Base-by-base conservation (phyloP, 2,888 invertebrate genomes). In the Lasioglossum pauxillum region DNA sequence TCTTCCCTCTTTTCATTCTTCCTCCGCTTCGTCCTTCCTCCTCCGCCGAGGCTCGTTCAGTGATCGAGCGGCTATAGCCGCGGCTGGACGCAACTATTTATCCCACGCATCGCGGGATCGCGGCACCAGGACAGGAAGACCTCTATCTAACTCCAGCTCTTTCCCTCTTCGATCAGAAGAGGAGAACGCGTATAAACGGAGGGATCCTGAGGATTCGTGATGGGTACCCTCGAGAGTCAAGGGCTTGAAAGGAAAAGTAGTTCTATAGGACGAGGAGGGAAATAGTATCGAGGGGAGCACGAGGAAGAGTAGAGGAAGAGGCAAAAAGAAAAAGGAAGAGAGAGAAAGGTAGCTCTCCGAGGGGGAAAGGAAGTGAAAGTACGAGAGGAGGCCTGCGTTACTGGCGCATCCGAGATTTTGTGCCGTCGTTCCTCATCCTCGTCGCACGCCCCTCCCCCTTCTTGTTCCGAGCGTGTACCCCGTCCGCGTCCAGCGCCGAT, bases 311-410 rank as follows among this genome's bases (percentile, higher is more conserved):
- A 81, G 53, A 77, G 80, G 72, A 64, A 83, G 84, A 85, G 85
- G 75, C 44, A 14, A 88, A 88, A 88, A 72, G 85, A 80, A 88
- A 85, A 88, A 86, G 86, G 88, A 88, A 89, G 90, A 46, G 10
- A 83, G 93, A 93, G 79, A 69, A 23, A 69, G 27, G 60, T 67
- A 74, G 92, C 92, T 92, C 53, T 53, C 23, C 90, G 93, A 92
- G 92, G 94, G 93, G 94, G 93, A 93, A 94, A 94, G 94, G 95
- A 95, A 95, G 95, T 95, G 95, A 95, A 95, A 95, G 95, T 95
- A 93, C 93, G 89, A 88, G 71, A 23, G 72, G 46, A 75, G 91
- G 88, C 86, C 89, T 90, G 90, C 87, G 89, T 91, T 91, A 89
- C 91, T 90, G 90, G 93, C 92, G 92, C 92, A 92, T 93, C 93